These are phyloP conservation scores for Caranx ignobilis DNA, from an alignment of 2,113 vertebrate genomes.

Conservation along the genomic window DNA sequence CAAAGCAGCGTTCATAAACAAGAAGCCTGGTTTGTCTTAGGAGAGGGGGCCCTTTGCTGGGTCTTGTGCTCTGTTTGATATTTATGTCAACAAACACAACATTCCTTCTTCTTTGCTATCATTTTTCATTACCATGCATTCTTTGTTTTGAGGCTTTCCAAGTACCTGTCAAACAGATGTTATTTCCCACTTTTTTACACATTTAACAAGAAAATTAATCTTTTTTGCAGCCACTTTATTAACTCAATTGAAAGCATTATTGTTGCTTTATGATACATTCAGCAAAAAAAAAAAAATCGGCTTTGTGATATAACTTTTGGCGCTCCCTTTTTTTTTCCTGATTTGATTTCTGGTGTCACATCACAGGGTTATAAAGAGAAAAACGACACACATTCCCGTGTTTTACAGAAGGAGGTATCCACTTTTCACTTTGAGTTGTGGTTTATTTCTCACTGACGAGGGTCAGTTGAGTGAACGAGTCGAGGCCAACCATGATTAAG, in stretches of 20 bases:
- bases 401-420: conserved; percentile 42
- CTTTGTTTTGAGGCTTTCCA: background rate
- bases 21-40: background rate
- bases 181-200: background rate
- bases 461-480: conserved; percentile 6
- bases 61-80: conserved; percentile 2
- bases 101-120: conserved; percentile 3
- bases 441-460: conserved; percentile 28
- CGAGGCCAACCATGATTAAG: conserved; percentile 52
- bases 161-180: conserved; percentile 11
- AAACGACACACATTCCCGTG: conserved; percentile 6
- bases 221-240: background rate
- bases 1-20: background rate
- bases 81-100: background rate
- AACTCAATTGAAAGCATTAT: background rate
- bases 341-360: background rate
- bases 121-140: background rate
- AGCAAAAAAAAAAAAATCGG: background rate
- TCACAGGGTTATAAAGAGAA: background rate
- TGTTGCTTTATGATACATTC: background rate
- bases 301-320: background rate
- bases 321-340: background rate
- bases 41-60: background rate
- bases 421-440: conserved; percentile 39
- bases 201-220: background rate